Percentiles rank a stretch among this genome's conserved stretches.
Evolutionary conservation across 1,140 invertebrate genomes (phyloP).

Genomic region (Xylocopa sonorina): DNA sequence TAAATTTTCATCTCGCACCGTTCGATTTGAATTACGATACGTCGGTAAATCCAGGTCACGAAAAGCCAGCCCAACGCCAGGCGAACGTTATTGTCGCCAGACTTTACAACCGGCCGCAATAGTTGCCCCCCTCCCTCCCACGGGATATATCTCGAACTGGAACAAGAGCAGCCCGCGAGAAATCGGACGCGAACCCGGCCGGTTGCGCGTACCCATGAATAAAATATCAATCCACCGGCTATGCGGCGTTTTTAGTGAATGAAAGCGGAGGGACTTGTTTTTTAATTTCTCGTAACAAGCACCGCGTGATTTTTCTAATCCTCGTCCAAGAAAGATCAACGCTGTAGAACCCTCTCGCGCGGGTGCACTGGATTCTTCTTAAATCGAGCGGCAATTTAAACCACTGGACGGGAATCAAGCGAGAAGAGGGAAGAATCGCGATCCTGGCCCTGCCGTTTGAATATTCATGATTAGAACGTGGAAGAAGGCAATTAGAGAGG

Average conservation of each 20-base stretch:
- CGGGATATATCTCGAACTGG: neutral
- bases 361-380: neutral
- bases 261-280: slow-evolving; percentile 3
- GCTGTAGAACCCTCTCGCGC: slow-evolving; percentile 12
- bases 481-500: slow-evolving; percentile 27
- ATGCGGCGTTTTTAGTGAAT: slow-evolving; percentile 14
- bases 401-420: neutral
- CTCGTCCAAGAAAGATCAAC: too few relatives aligned
- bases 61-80: neutral
- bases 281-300: slow-evolving; percentile 2
- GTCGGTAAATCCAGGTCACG: neutral
- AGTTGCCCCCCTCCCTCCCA: neutral
- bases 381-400: slow-evolving; percentile 21
- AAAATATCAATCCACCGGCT: slow-evolving; percentile 33
- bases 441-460: neutral
- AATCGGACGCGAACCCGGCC: neutral
- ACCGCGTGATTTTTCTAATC: slow-evolving; percentile 33
- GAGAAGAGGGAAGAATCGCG: neutral
- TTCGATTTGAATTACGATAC: slow-evolving; percentile 30
- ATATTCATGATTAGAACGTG: slow-evolving; percentile 15
- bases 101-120: slow-evolving; percentile 13
- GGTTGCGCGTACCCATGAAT: slow-evolving; percentile 16
- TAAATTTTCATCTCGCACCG: neutral
- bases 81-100: slow-evolving; percentile 1
- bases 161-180: neutral